Conservation (phyloP, 2,797 vertebrate genomes). For the Tangara arthus region DNA sequence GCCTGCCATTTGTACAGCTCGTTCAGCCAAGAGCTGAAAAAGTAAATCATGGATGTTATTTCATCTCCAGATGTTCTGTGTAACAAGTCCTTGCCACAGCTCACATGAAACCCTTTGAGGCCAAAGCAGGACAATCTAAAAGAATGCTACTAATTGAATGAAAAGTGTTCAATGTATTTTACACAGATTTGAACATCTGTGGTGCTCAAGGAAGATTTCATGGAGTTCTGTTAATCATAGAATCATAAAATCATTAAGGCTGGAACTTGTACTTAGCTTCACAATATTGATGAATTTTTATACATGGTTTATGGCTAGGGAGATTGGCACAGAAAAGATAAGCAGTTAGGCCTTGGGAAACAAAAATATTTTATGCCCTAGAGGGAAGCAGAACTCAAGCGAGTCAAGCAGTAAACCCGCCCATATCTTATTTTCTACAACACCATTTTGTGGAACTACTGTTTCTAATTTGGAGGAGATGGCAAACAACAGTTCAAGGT, state of each 20-base stretch:
- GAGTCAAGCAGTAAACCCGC: background rate
- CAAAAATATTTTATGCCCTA: background rate
- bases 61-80: background rate
- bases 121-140: background rate
- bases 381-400: background rate
- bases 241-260: background rate
- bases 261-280: background rate
- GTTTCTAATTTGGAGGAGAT: constrained; percentile 8
- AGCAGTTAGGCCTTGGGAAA: background rate
- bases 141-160: background rate
- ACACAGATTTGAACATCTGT: background rate
- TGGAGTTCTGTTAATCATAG: background rate
- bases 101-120: background rate
- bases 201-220: background rate
- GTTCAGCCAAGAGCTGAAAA: background rate
- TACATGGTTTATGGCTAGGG: background rate
- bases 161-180: background rate
- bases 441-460: background rate
- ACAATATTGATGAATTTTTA: background rate
- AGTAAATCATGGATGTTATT: background rate
- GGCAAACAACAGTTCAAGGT: background rate
- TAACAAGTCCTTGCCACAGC: background rate
- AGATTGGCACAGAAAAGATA: background rate
- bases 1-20: background rate
- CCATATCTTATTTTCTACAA: background rate